Evolutionary conservation across 1,140 invertebrate genomes (phyloP), one percentile per base, ranked within the genome.

Genomic region (Bombus pascuorum): DNA sequence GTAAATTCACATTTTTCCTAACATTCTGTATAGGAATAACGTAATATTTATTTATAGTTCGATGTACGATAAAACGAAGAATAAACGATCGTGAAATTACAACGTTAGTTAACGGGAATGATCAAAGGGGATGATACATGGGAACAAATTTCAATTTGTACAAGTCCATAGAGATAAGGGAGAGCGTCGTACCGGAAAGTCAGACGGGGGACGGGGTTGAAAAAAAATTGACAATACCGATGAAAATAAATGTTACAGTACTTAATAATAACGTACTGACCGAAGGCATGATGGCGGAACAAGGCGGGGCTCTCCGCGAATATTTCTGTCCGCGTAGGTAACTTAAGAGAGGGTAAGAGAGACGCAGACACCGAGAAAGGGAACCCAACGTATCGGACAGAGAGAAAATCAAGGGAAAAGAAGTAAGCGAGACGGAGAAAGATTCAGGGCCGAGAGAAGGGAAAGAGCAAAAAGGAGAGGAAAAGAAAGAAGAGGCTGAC

Each of bases 181-280:
- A 9, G 32, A 5, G 42, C n/a, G n/a, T 32, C 37, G 70, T 65
- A 73, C 8, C 53, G 71, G 71, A n/a, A 59, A 66, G 39, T 34
- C 22, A 42, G 18, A 44, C 1, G 5, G 15, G 0, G 3, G 28
- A n/a, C 28, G 28, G 12, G 18, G 18, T 18, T 32, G 62, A 22
- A 73, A 76, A 81, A 83, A 86, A 32, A 57, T 81, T 79, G 72
- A 34, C 76, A 57, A 71, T 72, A 83, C 66, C 81, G 72, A 22
- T 84, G 85, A 87, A 91, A 91, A 87, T 91, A 87, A 90, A 90
- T 91, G 91, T 92, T 93, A 90, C 90, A 83, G 87, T 94, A 91
- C 91, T 93, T 94, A 94, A 94, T 93, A 93, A 94, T 94, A 92
- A 92, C 90, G 88, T 87, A 89, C 86, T 87, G 89, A 78, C 77